phyloP scores from a whole-genome alignment of 2,113 vertebrate species.

The Rhegmatorhina hoffmannsi region DNA sequence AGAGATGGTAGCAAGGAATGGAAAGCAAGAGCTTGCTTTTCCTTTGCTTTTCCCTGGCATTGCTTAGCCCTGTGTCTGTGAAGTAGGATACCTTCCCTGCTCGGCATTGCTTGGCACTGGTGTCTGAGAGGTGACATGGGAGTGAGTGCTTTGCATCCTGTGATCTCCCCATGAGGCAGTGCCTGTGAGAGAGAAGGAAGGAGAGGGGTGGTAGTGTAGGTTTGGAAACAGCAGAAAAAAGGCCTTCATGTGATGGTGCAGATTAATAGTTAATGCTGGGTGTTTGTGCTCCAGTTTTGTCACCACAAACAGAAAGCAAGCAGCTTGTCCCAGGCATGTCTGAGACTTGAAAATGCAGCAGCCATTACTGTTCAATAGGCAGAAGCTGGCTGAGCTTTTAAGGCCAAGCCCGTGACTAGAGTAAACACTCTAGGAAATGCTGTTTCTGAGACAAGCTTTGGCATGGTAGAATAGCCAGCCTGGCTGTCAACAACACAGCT shows the following conservation, averaged over 20 bases:
- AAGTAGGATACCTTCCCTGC: neutral
- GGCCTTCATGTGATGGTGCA: neutral
- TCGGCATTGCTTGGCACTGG: neutral
- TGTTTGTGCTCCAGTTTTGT: neutral
- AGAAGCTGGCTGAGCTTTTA: slow-evolving; percentile 28
- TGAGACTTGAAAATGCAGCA: neutral
- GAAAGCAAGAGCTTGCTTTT: neutral
- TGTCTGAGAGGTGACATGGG: neutral
- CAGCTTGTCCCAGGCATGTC: neutral
- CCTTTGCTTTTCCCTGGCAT: neutral
- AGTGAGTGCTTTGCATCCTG: neutral
- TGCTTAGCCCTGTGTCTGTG: neutral
- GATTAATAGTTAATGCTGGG: neutral
- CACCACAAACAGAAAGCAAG: neutral
- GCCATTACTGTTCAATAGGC: neutral
- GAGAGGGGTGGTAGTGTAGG: neutral
- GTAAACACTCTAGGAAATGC: slow-evolving; percentile 29
- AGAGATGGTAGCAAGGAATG: neutral
- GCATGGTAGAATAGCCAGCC: neutral
- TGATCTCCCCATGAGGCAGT: neutral
- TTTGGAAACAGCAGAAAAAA: neutral
- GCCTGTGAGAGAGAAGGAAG: neutral
- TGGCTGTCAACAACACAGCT: slow-evolving; percentile 54
- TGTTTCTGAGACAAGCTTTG: slow-evolving; percentile 8
- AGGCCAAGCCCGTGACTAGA: neutral